phyloP scores from a whole-genome alignment of 1,140 invertebrate genomes.

The Drosophila tsacasi region DNA sequence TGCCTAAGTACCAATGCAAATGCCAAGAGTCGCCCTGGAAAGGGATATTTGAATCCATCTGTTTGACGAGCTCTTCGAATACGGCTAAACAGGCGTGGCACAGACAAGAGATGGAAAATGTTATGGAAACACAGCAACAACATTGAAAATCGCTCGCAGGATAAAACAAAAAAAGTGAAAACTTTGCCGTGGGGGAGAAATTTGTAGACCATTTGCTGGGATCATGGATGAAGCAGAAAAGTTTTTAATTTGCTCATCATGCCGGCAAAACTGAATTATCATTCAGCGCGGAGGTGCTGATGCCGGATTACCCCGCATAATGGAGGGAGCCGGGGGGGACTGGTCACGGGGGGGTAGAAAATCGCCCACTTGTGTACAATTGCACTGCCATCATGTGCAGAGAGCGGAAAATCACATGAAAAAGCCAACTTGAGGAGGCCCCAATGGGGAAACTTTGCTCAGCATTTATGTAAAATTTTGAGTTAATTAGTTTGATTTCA shows the following conservation, averaged over 20 bases:
- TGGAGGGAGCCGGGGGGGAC: background rate
- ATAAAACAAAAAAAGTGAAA: constrained; percentile 24
- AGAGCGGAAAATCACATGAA: constrained; percentile 61
- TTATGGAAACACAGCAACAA: constrained; percentile 6
- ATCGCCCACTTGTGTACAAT: constrained; percentile 37
- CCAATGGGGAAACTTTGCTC: constrained; percentile 37
- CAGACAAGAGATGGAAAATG: constrained; percentile 22
- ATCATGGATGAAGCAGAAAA: constrained; percentile 49
- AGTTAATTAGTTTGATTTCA: constrained; percentile 72
- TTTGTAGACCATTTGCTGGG: constrained; percentile 50
- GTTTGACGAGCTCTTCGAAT: constrained; percentile 17
- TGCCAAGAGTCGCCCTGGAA: constrained; percentile 13
- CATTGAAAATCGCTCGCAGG: constrained; percentile 16
- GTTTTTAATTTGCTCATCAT: constrained; percentile 67
- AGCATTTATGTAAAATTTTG: constrained; percentile 54
- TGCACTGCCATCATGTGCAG: constrained; percentile 52
- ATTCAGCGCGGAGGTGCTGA: constrained; percentile 38
- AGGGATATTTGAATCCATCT: constrained; percentile 21
- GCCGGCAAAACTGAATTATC: constrained; percentile 62
- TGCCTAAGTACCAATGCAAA: constrained; percentile 16
- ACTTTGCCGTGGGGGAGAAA: constrained; percentile 41
- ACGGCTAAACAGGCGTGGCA: constrained; percentile 7
- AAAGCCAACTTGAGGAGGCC: constrained; percentile 24
- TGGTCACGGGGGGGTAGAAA: background rate
- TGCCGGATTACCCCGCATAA: constrained; percentile 33